Evolutionary conservation across 2,888 invertebrate genomes (phyloP), one percentile per base, ranked within the genome.

Genomic region (Calephelis perditalis): DNA sequence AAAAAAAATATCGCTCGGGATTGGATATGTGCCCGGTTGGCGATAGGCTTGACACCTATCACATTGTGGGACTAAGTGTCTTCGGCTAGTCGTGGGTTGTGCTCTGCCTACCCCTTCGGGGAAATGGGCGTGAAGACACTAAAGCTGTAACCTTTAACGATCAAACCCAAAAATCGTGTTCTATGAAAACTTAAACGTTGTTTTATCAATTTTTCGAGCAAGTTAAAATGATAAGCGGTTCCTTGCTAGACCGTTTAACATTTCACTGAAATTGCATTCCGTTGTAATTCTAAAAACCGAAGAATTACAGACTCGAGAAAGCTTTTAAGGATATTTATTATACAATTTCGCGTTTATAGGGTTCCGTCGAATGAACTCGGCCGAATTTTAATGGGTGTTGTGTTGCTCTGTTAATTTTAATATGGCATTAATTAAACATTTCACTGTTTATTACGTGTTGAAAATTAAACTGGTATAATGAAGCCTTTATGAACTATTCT

Each of bases 341-440:
- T 77, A 77, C 73, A 72, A 76, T 78, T 77, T 71, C 70, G 71
- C 73, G 78, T 77, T 78, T 76, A 74, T 78, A 73, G 78, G 76
- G 61, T 49, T 61, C 35, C 59, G 45, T 43, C 26, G 40, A 60
- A 62, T 60, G 60, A 66, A 62, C 61, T 59, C 52, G 45, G 52
- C 59, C 56, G 43, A 59, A 59, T 59, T 62, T 61, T 65, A 65
- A 64, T 65, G 61, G 64, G 60, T 64, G 75, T 79, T 79, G 77
- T 76, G 79, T 79, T 81, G 81, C 79, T 75, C 75, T 76, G 78
- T 80, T 82, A 77, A 78, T 82, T 80, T 78, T 76, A 84, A 82
- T 82, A 80, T 83, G 80, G 76, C 71, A 73, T 76, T 82, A 82
- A 84, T 85, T 81, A 82, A 82, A 76, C 70, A 73, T 73, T 74